phyloP scores from a whole-genome alignment of 2,797 vertebrate genomes.

The Pachyuromys duprasi region DNA sequence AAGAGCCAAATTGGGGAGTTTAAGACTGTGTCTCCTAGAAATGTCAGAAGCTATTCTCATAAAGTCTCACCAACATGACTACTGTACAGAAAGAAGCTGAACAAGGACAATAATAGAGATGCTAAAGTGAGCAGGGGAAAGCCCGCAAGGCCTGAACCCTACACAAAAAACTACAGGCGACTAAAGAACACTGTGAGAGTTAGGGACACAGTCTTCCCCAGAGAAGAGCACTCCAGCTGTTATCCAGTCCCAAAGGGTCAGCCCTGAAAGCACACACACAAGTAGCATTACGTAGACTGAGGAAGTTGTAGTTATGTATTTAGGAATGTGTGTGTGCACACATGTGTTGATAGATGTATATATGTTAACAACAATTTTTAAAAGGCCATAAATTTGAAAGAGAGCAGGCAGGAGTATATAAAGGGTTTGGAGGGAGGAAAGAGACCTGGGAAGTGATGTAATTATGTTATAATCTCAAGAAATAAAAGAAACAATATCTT shows the following conservation, averaged over 20 bases:
- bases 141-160: background rate
- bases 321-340: background rate
- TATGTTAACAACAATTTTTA: background rate
- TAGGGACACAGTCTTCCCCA: background rate
- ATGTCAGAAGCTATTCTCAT: background rate
- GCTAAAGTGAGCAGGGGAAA: background rate
- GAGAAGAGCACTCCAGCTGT: background rate
- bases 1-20: background rate
- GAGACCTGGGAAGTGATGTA: background rate
- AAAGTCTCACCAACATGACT: background rate
- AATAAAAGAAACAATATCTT: background rate
- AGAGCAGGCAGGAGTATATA: background rate
- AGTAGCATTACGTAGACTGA: background rate
- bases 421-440: background rate
- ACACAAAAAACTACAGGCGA: background rate
- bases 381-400: background rate
- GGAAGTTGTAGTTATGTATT: background rate
- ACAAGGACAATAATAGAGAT: background rate
- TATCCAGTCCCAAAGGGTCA: background rate
- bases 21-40: background rate
- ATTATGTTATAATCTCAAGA: background rate
- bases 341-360: background rate
- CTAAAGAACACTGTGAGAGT: background rate
- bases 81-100: background rate
- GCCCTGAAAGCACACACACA: background rate